These are phyloP conservation scores for Agrotis puta DNA, from an alignment of 2,888 invertebrate genomes.

Conservation along the genomic window DNA sequence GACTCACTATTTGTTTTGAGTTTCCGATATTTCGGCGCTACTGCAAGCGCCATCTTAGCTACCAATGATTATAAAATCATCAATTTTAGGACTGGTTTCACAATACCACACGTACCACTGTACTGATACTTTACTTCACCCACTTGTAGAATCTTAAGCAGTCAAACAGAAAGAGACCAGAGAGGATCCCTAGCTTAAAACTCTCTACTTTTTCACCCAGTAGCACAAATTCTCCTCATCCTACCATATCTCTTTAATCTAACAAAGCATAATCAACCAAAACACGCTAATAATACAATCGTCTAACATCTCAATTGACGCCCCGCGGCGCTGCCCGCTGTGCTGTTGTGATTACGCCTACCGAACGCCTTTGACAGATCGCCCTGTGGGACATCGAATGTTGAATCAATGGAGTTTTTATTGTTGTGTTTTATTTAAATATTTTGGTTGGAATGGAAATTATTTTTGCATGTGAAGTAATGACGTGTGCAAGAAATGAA, in stretches of 20 bases:
- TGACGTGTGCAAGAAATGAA: too few relatives aligned
- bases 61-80: too few relatives aligned
- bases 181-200: background rate
- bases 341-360: conserved; percentile 69
- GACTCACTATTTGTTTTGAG: too few relatives aligned
- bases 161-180: background rate
- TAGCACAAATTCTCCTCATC: conserved; percentile 9
- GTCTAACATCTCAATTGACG: conserved; percentile 70
- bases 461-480: background rate
- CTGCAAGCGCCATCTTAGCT: too few relatives aligned
- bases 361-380: conserved; percentile 55
- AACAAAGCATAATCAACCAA: conserved; percentile 62
- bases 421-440: conserved; percentile 56
- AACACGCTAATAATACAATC: conserved; percentile 61
- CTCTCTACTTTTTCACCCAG: background rate
- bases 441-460: conserved; percentile 7
- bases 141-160: background rate
- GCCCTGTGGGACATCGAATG: conserved; percentile 43
- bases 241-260: conserved; percentile 52
- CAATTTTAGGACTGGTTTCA: too few relatives aligned
- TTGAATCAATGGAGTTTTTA: conserved; percentile 33
- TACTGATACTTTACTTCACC: background rate
- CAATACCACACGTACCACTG: too few relatives aligned
- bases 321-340: conserved; percentile 72
- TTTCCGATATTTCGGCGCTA: too few relatives aligned